Evolutionary conservation across 2,888 invertebrate species (phyloP), one percentile per base, ranked within the genome.

Genomic region (Hydrotaea cyrtoneurina): DNA sequence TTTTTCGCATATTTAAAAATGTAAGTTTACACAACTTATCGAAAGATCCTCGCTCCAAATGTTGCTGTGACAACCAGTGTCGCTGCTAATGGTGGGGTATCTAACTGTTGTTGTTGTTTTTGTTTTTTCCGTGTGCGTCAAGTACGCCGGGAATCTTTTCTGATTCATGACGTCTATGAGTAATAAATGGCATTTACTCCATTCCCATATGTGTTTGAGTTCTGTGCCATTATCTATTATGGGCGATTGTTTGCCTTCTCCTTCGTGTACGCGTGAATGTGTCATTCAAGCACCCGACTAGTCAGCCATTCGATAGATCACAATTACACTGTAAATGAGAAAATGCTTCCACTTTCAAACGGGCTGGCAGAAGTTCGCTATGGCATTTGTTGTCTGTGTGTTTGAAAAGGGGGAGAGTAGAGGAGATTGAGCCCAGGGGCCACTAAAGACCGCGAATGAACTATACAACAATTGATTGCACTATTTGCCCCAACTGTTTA

Each of bases 101-200:
- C 36, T 17, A 17, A 31, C n/a, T 2, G 31, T 2, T 31, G 7
- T 31, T 4, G 7, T 7, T 4, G 3, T 31, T 31, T 31, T 31
- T 31, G n/a, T 64, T 26, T 64, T 26, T 64, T 36, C 21, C 8
- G 8, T 66, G 39, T 39, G 39, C 66, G 39, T 39, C 66, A 69
- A 46, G 46, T 69, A 23, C 43, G 15, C 15, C 69, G 69, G 69
- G 46, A 21, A 69, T 23, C 43, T 46, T 69, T 62, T 39, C 76
- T 75, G 62, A 79, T 82, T 85, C 82, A 77, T 77, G 69, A 77
- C 77, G 64, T 79, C 82, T 79, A 73, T 79, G 73, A 79, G 73
- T 85, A 82, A 85, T 77, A 82, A 82, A 82, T 82, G 82, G 53
- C 79, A 82, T 85, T 85, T 74, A 53, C 11, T 31, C 62, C n/a